Evolutionary conservation across 2,113 vertebrate genomes (phyloP).

Genomic region (Brachirus orientalis): DNA sequence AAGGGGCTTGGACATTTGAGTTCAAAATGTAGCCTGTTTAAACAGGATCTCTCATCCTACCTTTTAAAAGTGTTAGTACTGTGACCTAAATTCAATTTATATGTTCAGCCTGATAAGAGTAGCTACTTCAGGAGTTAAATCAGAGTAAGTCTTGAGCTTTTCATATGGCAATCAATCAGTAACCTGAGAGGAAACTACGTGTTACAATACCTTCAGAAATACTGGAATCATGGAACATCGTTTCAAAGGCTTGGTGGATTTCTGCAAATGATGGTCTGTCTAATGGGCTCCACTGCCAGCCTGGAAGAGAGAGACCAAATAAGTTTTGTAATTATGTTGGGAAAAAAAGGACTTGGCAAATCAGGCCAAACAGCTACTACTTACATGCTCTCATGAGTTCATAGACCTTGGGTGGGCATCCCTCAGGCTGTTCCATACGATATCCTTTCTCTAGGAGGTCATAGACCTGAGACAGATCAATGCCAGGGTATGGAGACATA

Average conservation of each 20-base stretch:
- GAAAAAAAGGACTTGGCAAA: no score
- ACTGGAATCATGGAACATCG: conserved; percentile 99
- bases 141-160: background rate
- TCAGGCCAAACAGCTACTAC: conserved; percentile 65
- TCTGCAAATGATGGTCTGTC: conserved; percentile 96
- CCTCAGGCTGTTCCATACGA: conserved; percentile 98
- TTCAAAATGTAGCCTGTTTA: no score
- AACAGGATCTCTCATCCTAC: no score
- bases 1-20: no score
- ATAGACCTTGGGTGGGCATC: conserved; percentile 97
- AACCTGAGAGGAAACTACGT: background rate
- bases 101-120: no score
- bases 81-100: no score
- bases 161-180: background rate
- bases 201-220: conserved; percentile 91
- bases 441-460: conserved; percentile 98
- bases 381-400: conserved; percentile 99
- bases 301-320: conserved; percentile 69
- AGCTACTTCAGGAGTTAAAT: background rate
- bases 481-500: conserved; percentile 98
- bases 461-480: conserved; percentile 98
- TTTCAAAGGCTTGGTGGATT: conserved; percentile 98
- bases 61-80: no score
- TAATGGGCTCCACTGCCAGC: conserved; percentile 97
- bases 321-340: background rate